Evolutionary conservation across 2,888 invertebrate species (phyloP), one percentile per base, ranked within the genome.

Genomic region (Amblyjoppa proteus): DNA sequence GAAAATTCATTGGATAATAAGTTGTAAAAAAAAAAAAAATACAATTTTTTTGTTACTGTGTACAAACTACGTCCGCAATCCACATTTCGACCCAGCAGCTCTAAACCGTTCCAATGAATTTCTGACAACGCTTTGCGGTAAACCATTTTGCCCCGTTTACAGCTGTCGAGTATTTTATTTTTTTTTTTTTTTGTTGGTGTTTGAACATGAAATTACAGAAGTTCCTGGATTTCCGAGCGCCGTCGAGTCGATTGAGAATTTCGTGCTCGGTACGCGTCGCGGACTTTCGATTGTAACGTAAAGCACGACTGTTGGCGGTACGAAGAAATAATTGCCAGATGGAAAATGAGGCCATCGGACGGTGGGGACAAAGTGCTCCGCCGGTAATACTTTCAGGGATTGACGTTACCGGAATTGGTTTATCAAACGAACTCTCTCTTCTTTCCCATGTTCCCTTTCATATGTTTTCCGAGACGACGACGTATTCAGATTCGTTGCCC

Each of bases 331-430:
- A 87, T 88, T 87, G 87, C 87, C 87, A 87, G 68, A 38, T 85
- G 84, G 85, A 87, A 87, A 78, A 87, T 85, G 84, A 88, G 87
- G 82, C 80, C 83, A 87, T 90, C 89, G 91, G 20, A 74, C 20
- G 31, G 13, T 38, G 16, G 11, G 31, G 73, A 85, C 73, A 73
- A 83, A 85, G 71, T 76, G 73, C 68, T 41, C 89, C 89, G 20
- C 9, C 90, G 87, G 90, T 91, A 92, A 92, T 92, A 91, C 90
- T 91, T 91, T 90, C 91, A 91, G 87, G 89, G 91, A 92, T 91
- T 92, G 92, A 92, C 92, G 89, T 92, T 90, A 89, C 90, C 92
- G 91, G 92, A 92, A 93, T 92, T 92, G 92, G 91, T 92, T 92
- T 58, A 92, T 92, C 92, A 93, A 93, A 91, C 91, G 89, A 58